Base-by-base conservation (phyloP, 2,113 vertebrate species). In the Cyanoramphus novaezelandiae region DNA sequence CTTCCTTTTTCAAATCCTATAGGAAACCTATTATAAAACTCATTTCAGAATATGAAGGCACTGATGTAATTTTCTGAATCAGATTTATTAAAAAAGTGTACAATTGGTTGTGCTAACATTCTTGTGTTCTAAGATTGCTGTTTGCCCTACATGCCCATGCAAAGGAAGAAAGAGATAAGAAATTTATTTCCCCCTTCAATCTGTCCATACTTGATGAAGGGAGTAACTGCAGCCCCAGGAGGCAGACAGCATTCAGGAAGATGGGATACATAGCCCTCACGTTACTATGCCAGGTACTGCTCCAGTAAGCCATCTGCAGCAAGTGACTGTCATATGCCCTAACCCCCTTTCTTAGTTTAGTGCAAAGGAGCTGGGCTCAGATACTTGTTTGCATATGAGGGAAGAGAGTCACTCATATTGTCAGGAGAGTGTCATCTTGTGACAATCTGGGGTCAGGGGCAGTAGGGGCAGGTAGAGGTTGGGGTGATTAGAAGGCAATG, bases 241-340 rank as follows among this genome's bases (percentile, higher is more conserved):
- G 39, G 25, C 39, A 52, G 33, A 7, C 14, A 13, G 19, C 2
- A 0, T 41, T 39, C 63, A 47, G 44, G 29, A n/a, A 60, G 19
- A 23, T 1, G 5, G 27, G 31, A 13, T 43, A 17, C 1, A 0
- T 49, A 31, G 11, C 18, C 18, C 25, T 21, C 8, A 2, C 16
- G 6, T 70, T 88, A 17, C 46, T 76, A 6, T 76, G 43, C 50
- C 46, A 52, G 25, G 18, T 84, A 62, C 79, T 27, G 3, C 57
- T 41, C n/a, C 33, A 18, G 31, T 15, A 37, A 49, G 17, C 53
- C 27, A 17, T 65, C 24, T 44, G 35, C 28, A 46, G 72, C 41
- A 20, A 39, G 37, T 29, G 47, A 37, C 37, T 63, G 35, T 20
- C 16, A 7, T 21, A 27, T 27, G 16, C 18, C 18, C 8, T 31